These are phyloP conservation scores for Microchrysa polita DNA, from an alignment of 2,888 invertebrate genomes.

Conservation along the genomic window DNA sequence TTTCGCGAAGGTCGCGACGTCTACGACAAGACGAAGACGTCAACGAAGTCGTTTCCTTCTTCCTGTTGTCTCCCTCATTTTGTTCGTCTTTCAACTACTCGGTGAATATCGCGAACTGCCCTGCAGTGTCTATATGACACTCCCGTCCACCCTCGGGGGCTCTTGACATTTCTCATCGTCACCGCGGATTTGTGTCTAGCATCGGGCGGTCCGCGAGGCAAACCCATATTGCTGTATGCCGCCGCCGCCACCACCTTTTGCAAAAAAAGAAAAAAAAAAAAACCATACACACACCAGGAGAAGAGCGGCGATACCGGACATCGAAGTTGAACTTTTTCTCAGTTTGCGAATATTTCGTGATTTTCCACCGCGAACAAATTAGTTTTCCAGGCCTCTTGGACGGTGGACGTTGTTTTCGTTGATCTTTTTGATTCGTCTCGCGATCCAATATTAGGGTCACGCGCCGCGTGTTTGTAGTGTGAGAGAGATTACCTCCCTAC, in stretches of 20 bases:
- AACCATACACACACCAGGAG: too few relatives aligned
- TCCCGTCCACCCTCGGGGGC: background rate
- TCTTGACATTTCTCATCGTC: conserved; percentile 4
- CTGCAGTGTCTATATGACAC: conserved; percentile 28
- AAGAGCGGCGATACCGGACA: background rate
- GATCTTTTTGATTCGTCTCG: too few relatives aligned
- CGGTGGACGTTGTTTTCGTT: too few relatives aligned
- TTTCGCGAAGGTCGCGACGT: conserved; percentile 19
- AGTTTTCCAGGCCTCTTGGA: background rate
- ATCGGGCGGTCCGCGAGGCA: background rate
- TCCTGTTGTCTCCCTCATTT: background rate
- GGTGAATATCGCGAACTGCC: too few relatives aligned
- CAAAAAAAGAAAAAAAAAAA: too few relatives aligned
- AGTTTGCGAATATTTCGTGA: background rate
- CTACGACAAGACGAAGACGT: too few relatives aligned
- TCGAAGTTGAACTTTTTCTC: background rate
- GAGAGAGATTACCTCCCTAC: too few relatives aligned
- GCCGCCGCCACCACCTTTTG: conserved; percentile 31
- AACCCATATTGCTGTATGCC: background rate
- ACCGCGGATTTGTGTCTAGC: background rate
- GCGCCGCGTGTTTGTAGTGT: too few relatives aligned
- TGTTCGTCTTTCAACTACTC: too few relatives aligned
- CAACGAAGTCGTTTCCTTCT: conserved; percentile 23
- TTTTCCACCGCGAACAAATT: too few relatives aligned
- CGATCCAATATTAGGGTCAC: too few relatives aligned